A percentile compares a stretch with the other conserved stretches of the same genome.
These are phyloP conservation scores for Galaxea fascicularis DNA, from an alignment of 92 coral and sea anemone species.

Conservation along the genomic window DNA sequence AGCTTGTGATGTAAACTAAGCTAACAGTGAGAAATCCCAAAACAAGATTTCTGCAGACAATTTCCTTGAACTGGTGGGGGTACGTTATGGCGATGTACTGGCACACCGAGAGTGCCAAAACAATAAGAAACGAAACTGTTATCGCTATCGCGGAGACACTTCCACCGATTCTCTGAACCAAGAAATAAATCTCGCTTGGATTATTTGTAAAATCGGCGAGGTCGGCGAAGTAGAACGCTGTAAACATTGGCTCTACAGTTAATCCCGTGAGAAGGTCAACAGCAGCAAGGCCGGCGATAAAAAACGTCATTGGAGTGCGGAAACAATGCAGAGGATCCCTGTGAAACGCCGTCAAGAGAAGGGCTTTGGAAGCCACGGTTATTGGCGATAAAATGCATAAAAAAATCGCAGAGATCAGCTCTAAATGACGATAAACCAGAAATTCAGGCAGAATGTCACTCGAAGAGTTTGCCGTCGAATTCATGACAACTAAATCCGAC, in stretches of 20 bases:
- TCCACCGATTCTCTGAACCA: conserved; percentile 62
- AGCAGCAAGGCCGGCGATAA: conserved; percentile 78
- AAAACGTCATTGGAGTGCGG: conserved; percentile 82
- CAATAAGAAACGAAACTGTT: conserved; percentile 77
- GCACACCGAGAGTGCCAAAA: conserved; percentile 78
- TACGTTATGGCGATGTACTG: conserved; percentile 82
- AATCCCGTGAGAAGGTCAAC: conserved; percentile 78
- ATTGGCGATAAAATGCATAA: conserved; percentile 76
- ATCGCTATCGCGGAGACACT: conserved; percentile 80
- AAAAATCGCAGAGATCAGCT: conserved; percentile 71
- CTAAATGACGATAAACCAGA: conserved; percentile 58
- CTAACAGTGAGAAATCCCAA: conserved; percentile 60
- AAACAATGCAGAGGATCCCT: conserved; percentile 80
- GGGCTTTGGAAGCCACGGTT: conserved; percentile 78
- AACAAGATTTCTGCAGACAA: conserved; percentile 73
- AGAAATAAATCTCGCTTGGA: conserved; percentile 31
- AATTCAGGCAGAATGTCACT: conserved; percentile 26
- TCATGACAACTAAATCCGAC: background rate
- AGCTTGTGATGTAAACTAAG: conserved; percentile 66
- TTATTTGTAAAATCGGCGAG: conserved; percentile 38
- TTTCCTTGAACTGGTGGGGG: conserved; percentile 77
- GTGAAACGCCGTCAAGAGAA: conserved; percentile 74
- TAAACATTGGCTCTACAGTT: conserved; percentile 83
- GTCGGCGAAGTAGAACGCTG: conserved; percentile 64
- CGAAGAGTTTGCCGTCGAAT: background rate